Evolutionary conservation across 2,888 invertebrate species (phyloP).

Genomic region (Lymantria dispar): DNA sequence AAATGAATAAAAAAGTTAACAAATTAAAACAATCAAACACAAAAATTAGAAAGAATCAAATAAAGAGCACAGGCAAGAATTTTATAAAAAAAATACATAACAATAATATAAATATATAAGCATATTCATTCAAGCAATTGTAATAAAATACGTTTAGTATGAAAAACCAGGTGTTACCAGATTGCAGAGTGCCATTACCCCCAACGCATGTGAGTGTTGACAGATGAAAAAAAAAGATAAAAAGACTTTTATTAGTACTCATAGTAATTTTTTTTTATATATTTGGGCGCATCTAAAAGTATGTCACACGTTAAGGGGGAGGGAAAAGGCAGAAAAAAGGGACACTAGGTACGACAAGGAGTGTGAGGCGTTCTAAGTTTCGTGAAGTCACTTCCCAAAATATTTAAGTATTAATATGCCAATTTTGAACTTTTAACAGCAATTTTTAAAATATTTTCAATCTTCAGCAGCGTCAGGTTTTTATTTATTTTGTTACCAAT

Average conservation of each 20-base stretch:
- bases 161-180: constrained; percentile 79
- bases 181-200: constrained; percentile 79
- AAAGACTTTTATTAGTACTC: constrained; percentile 65
- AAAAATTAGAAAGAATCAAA: constrained; percentile 8
- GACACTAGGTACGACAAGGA: no score
- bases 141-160: constrained; percentile 58
- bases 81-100: constrained; percentile 17
- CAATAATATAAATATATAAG: constrained; percentile 37
- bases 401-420: no score
- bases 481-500: no score
- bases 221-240: constrained; percentile 74
- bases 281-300: no score
- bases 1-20: background rate
- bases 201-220: constrained; percentile 76
- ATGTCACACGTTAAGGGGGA: no score
- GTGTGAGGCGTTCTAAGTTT: no score
- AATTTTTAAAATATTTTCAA: no score
- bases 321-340: no score
- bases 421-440: no score
- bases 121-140: constrained; percentile 39
- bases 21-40: background rate
- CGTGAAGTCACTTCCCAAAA: no score
- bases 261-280: no score
- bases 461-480: no score
- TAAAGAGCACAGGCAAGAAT: constrained; percentile 20